Evolutionary conservation across 2,888 invertebrate genomes (phyloP).

Genomic region (Gymnosoma rotundatum): DNA sequence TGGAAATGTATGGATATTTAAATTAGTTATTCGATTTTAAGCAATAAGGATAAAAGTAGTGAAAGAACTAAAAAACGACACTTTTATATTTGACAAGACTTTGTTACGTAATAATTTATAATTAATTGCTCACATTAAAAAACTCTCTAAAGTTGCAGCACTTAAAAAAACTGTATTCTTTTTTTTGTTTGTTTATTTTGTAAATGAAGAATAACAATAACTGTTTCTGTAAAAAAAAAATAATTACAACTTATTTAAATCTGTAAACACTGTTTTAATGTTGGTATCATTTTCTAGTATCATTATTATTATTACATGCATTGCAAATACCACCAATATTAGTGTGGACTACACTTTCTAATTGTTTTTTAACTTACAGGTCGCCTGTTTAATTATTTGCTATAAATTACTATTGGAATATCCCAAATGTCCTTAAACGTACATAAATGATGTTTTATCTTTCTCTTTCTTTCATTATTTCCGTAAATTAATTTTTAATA

Average conservation of each 20-base stretch:
- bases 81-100: too few species aligned
- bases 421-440: conserved; percentile 37
- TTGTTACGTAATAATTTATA: not conserved
- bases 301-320: not conserved
- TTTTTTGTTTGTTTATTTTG: not conserved
- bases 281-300: not conserved
- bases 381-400: not conserved
- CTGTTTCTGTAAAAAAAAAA: conserved; percentile 1
- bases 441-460: conserved; percentile 9
- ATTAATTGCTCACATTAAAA: not conserved
- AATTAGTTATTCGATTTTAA: too few species aligned
- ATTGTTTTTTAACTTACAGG: not conserved
- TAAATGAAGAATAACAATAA: conserved; percentile 8
- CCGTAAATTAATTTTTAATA: not conserved
- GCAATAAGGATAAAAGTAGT: too few species aligned
- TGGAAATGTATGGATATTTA: too few species aligned
- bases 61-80: too few species aligned
- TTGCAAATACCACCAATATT: not conserved
- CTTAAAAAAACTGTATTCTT: not conserved
- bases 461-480: not conserved
- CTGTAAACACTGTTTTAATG: not conserved
- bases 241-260: not conserved
- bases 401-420: not conserved
- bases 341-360: not conserved
- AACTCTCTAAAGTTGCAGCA: not conserved